Base-by-base conservation (phyloP, 2,113 vertebrate species). In the Myotis brandtii region DNA sequence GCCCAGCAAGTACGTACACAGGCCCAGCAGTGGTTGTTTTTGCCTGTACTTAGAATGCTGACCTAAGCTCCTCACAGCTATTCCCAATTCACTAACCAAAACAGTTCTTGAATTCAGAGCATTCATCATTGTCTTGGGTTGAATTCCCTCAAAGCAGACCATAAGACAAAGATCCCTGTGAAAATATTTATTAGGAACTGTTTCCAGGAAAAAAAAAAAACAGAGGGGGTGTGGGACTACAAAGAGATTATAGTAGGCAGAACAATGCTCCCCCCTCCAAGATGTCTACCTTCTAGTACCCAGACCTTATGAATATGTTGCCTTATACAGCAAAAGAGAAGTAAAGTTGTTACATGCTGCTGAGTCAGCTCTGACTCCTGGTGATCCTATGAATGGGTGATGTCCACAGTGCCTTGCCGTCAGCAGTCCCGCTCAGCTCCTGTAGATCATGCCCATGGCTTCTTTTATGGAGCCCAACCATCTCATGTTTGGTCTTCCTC, bases 171-270 rank as follows among this genome's bases (percentile, higher is more conserved):
- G 37, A 88, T 66, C 54, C 43, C 50, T 75, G 0, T 59, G 37
- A 62, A 79, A 54, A 32, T 56, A 86, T 43, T 86, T 70, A 64
- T 94, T 56, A 77, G 50, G 80, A 86, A 86, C 12, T 52, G 8
- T 89, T 92, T 56, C 75, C 32, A 48, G 17, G n/a, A 64, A 46
- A 73, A 43, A 34, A 18, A 4, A 12, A 34, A n/a, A 14, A 32
- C 1, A 59, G 30, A n/a, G 14, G 46, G 32, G 54, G 2, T 56
- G 7, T 70, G 48, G 40, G 3, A 50, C 32, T 40, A 21, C 20
- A 75, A 32, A 2, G 13, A 76, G 21, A 9, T 5, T 64, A 0
- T 37, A 43, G 27, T 30, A 5, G 5, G 20, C 18, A 89, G 50
- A 37, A 88, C 27, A 37, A 32, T 1, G 9, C 8, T 30, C 14